phyloP scores from a whole-genome alignment of 53 echinoderm and acorn worm species.

The Crossaster papposus region DNA sequence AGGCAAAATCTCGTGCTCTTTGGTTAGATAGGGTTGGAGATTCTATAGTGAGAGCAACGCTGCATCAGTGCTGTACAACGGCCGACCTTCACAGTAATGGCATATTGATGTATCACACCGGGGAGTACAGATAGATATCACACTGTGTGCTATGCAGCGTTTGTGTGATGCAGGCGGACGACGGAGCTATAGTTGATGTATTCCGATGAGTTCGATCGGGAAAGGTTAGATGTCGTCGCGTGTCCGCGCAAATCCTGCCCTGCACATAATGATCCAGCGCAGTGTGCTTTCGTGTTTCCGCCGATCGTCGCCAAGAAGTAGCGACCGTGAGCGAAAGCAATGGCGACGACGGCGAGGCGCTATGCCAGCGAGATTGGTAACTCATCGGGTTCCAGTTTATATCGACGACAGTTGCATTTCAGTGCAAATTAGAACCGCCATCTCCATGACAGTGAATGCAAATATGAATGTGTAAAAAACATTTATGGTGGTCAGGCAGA shows the following conservation, averaged over 20 bases:
- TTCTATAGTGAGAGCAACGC: neutral
- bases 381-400: neutral
- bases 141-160: neutral
- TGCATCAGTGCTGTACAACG: neutral
- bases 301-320: slow-evolving; percentile 22
- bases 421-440: neutral
- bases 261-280: slow-evolving; percentile 23
- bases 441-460: neutral
- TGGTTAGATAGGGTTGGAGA: too few relatives aligned
- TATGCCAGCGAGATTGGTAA: neutral
- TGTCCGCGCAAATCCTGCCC: slow-evolving; percentile 34
- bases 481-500: too few relatives aligned
- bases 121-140: too few relatives aligned
- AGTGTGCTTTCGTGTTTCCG: slow-evolving; percentile 18
- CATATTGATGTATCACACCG: neutral
- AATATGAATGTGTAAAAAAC: too few relatives aligned
- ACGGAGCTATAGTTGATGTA: neutral
- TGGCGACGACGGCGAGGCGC: slow-evolving; percentile 22
- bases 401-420: slow-evolving; percentile 25
- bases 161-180: neutral
- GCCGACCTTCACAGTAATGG: neutral
- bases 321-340: slow-evolving; percentile 18
- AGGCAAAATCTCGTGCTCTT: too few relatives aligned
- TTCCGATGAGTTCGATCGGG: slow-evolving; percentile 18
- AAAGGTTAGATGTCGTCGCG: slow-evolving; percentile 39